Evolutionary conservation across 2,797 vertebrate species (phyloP).

Genomic region (Capromys pilorides): DNA sequence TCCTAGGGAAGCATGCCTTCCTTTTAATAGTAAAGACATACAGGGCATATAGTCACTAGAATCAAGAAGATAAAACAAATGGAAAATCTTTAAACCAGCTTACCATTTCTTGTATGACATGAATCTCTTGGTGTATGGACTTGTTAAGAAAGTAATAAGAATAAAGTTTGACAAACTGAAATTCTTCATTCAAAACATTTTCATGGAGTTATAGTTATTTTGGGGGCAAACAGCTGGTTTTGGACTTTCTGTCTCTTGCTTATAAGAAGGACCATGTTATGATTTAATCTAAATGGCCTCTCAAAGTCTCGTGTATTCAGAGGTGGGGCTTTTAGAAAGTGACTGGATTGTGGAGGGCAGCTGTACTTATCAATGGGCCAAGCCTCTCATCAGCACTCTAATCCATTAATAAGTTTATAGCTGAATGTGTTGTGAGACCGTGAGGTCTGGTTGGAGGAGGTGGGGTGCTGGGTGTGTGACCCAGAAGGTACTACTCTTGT

Average conservation of each 20-base stretch:
- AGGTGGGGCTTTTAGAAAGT: not conserved
- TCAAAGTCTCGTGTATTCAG: not conserved
- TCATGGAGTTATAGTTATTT: not conserved
- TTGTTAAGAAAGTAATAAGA: not conserved
- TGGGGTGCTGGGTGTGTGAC: not conserved
- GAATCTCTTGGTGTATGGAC: not conserved
- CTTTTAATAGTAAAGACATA: not conserved
- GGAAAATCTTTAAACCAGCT: not conserved
- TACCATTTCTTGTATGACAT: not conserved
- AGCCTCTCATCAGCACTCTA: not conserved
- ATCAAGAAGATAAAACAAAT: slow-evolving; percentile 4
- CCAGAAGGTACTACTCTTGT: not conserved
- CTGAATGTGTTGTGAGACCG: not conserved
- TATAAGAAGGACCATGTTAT: not conserved
- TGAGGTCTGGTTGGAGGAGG: not conserved
- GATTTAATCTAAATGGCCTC: not conserved
- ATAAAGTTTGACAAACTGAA: not conserved
- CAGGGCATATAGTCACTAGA: not conserved
- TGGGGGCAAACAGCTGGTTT: not conserved
- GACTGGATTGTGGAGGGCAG: not conserved
- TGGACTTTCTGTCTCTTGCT: not conserved
- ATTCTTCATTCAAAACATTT: slow-evolving; percentile 51
- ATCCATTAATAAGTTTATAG: not conserved
- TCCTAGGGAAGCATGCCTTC: not conserved
- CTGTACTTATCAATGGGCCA: not conserved